These are phyloP conservation scores for Dusona sp. DNA, from an alignment of 2,888 invertebrate genomes.

Conservation along the genomic window DNA sequence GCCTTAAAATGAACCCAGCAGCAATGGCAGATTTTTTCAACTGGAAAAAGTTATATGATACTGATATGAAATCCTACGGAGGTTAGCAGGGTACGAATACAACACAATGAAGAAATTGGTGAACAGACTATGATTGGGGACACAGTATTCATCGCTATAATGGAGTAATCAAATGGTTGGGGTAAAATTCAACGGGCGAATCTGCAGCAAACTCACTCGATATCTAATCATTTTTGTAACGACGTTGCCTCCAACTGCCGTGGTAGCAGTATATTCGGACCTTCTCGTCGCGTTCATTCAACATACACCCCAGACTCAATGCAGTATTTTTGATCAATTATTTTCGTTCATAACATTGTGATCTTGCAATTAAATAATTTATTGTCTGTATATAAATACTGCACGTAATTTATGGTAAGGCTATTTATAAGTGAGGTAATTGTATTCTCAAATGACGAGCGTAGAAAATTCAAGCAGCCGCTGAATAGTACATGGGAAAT, in stretches of 20 bases:
- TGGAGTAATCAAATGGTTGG: slow-evolving; percentile 68
- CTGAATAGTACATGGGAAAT: not conserved
- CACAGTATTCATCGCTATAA: slow-evolving; percentile 64
- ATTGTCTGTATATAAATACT: slow-evolving; percentile 32
- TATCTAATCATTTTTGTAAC: slow-evolving; percentile 61
- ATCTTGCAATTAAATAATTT: slow-evolving; percentile 63
- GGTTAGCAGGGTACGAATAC: not conserved
- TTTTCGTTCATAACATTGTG: slow-evolving; percentile 9
- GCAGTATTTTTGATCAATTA: no score
- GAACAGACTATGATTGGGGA: slow-evolving; percentile 30
- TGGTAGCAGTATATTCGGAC: slow-evolving; percentile 36
- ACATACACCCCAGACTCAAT: no score
- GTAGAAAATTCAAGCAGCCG: not conserved
- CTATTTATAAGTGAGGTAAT: slow-evolving; percentile 62
- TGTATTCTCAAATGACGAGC: slow-evolving; percentile 46
- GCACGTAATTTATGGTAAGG: slow-evolving; percentile 59
- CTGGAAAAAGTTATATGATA: not conserved
- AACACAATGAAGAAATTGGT: not conserved
- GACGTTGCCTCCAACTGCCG: slow-evolving; percentile 14
- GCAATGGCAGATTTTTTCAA: not conserved
- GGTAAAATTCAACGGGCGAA: slow-evolving; percentile 61
- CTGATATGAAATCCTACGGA: not conserved
- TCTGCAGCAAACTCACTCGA: slow-evolving; percentile 52
- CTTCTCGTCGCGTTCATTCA: slow-evolving; percentile 41
- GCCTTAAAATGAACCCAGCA: not conserved